Conservation (phyloP, 2,888 invertebrate species). For the Thymelicus acteon region DNA sequence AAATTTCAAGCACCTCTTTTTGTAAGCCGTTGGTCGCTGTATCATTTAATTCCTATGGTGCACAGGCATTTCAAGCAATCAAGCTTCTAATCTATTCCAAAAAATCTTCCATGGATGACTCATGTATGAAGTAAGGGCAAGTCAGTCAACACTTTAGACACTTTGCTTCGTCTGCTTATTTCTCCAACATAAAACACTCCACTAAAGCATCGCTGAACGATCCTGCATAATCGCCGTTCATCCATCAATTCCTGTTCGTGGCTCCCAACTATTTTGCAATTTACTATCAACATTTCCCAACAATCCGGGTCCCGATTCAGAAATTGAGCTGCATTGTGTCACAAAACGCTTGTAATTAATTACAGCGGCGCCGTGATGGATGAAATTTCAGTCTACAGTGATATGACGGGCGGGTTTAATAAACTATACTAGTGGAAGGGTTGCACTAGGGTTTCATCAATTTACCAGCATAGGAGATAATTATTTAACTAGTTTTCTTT, state of each 20-base stretch:
- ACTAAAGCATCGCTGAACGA: neutral
- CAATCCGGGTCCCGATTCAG: slow-evolving; percentile 36
- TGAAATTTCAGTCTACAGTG: slow-evolving; percentile 37
- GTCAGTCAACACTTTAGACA: no score
- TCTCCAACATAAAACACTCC: neutral
- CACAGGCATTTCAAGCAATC: no score
- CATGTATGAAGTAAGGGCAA: no score
- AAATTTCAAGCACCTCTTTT: no score
- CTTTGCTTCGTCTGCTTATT: no score
- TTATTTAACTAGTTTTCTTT: no score
- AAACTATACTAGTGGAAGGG: slow-evolving; percentile 17
- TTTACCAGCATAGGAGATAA: no score
- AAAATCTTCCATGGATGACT: no score
- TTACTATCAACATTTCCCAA: slow-evolving; percentile 3
- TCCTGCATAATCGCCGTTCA: slow-evolving; percentile 5
- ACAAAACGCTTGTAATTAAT: slow-evolving; percentile 48
- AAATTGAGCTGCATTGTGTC: slow-evolving; percentile 45
- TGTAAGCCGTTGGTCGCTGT: no score
- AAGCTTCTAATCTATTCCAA: no score
- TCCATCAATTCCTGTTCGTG: slow-evolving; percentile 5
- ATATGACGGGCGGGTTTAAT: slow-evolving; percentile 18
- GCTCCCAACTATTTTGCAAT: slow-evolving; percentile 12
- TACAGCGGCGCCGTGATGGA: slow-evolving; percentile 44
- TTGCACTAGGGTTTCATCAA: neutral
- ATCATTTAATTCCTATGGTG: no score